phyloP scores from a whole-genome alignment of 2,797 vertebrate genomes.

The Lacerta agilis region DNA sequence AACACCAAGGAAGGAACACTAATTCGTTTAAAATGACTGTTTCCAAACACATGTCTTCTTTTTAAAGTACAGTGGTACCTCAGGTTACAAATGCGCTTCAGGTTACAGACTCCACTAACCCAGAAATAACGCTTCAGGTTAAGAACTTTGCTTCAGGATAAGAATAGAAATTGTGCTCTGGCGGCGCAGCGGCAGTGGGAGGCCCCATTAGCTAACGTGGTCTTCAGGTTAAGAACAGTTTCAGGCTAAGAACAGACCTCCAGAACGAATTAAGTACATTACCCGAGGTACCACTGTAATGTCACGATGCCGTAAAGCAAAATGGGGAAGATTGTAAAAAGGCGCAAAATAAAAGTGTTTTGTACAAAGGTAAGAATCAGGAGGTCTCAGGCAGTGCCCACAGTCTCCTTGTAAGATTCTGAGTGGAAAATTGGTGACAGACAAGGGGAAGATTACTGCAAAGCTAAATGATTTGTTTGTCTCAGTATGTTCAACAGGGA shows the following conservation, averaged over 20 bases:
- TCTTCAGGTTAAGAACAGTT: too few species aligned
- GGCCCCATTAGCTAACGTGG: too few species aligned
- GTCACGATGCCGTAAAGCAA: slow-evolving; percentile 27
- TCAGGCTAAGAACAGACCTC: too few species aligned
- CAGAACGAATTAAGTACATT: too few species aligned
- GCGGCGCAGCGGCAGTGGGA: too few species aligned
- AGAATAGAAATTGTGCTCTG: too few species aligned
- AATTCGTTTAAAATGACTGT: slow-evolving; percentile 37
- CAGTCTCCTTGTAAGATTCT: slow-evolving; percentile 62
- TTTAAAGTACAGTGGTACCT: background rate
- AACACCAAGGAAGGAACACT: slow-evolving; percentile 46
- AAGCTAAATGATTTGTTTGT: slow-evolving; percentile 72
- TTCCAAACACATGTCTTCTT: slow-evolving; percentile 44
- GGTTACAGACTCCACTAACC: too few species aligned
- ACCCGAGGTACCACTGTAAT: background rate
- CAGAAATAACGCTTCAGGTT: too few species aligned
- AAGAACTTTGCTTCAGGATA: too few species aligned
- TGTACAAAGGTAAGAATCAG: slow-evolving; percentile 63
- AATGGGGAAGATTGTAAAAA: slow-evolving; percentile 12
- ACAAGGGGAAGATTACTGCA: slow-evolving; percentile 63
- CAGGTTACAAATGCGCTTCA: too few species aligned
- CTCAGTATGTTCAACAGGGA: slow-evolving; percentile 61
- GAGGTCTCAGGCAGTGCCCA: slow-evolving; percentile 54
- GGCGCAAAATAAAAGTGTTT: slow-evolving; percentile 57
- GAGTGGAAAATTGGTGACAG: slow-evolving; percentile 69